Conservation (phyloP, 2,888 invertebrate species). For the Epirrhoe alternata region DNA sequence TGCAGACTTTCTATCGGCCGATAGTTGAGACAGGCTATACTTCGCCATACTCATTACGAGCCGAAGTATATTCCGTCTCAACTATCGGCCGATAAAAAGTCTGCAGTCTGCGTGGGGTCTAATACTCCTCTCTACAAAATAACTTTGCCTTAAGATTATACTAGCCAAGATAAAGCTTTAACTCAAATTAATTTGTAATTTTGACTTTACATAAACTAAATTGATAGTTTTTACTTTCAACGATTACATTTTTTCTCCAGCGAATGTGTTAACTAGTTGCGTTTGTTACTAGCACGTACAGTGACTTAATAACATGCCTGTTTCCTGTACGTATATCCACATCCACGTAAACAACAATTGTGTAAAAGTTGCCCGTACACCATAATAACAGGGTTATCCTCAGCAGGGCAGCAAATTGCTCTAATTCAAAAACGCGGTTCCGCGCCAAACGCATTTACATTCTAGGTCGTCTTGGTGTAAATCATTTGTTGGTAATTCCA, state of each 20-base stretch:
- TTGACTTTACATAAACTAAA: neutral
- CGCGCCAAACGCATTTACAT: slow-evolving; percentile 49
- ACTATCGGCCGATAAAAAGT: too few species aligned
- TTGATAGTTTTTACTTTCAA: neutral
- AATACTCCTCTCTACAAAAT: too few species aligned
- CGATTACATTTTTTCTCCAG: neutral
- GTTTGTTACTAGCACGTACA: too few species aligned
- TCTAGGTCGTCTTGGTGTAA: slow-evolving; percentile 53
- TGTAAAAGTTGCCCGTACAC: neutral
- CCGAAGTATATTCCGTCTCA: too few species aligned
- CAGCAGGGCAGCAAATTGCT: slow-evolving; percentile 48
- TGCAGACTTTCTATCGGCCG: too few species aligned
- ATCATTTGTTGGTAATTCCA: slow-evolving; percentile 57
- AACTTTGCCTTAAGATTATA: too few species aligned
- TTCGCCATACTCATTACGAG: too few species aligned
- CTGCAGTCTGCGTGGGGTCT: too few species aligned
- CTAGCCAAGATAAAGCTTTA: too few species aligned
- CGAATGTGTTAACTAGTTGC: neutral
- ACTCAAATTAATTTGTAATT: too few species aligned
- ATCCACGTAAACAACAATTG: neutral
- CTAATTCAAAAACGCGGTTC: slow-evolving; percentile 54
- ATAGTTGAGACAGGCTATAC: too few species aligned
- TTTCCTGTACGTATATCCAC: neutral
- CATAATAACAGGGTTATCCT: slow-evolving; percentile 37
- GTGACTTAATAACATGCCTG: neutral